Conservation (phyloP, 2,888 invertebrate genomes). For the Rhimphoctona megacephalus region DNA sequence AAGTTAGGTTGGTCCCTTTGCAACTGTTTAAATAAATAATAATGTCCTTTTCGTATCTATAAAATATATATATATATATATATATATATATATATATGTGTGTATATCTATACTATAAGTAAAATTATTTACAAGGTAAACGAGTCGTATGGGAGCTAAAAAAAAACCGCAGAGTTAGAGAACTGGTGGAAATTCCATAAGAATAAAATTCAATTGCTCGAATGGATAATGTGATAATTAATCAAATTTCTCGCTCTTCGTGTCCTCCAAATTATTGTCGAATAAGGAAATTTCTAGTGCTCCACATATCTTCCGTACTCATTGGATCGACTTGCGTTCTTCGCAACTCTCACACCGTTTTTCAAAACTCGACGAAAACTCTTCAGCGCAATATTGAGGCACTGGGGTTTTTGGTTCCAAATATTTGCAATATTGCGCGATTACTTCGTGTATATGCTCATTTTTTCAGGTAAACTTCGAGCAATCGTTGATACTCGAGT, state of each 20-base stretch:
- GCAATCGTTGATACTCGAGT: conserved; percentile 20
- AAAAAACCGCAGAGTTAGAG: conserved; percentile 42
- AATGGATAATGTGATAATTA: background rate
- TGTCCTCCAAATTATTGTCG: background rate
- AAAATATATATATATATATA: conserved; percentile 28
- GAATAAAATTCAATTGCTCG: conserved; percentile 16
- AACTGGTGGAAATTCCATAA: conserved; percentile 2
- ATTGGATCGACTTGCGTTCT: background rate
- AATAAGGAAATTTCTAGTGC: background rate
- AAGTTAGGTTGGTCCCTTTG: conserved; percentile 84
- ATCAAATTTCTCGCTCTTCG: conserved; percentile 27
- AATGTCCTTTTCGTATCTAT: conserved; percentile 74
- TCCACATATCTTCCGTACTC: background rate
- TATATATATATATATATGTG: too few relatives aligned
- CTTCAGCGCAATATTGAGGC: background rate
- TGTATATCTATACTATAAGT: conserved; percentile 70
- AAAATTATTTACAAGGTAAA: conserved; percentile 75
- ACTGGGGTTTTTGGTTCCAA: conserved; percentile 30
- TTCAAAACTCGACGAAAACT: background rate
- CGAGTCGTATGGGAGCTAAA: conserved; percentile 47
- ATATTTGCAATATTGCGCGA: background rate
- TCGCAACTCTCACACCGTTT: background rate
- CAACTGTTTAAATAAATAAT: conserved; percentile 82
- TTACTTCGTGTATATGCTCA: background rate
- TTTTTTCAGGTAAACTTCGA: background rate